A percentile compares a stretch with the other conserved stretches of the same genome.
These are phyloP conservation scores for Nycteola revayana DNA, from an alignment of 2,888 invertebrate genomes.

Conservation along the genomic window DNA sequence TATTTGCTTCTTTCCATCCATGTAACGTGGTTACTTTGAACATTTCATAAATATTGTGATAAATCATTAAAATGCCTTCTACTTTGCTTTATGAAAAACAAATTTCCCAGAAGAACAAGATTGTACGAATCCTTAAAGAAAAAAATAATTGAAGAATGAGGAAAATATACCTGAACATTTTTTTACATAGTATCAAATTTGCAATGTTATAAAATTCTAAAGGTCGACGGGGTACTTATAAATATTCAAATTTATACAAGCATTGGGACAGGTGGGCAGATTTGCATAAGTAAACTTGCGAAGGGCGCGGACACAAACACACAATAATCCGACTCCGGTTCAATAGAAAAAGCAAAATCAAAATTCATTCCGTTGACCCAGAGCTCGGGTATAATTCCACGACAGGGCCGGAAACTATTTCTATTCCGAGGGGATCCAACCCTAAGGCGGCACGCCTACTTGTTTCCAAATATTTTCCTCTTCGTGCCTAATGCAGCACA, in stretches of 20 bases:
- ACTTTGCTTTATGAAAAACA: no score
- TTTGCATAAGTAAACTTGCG: conserved; percentile 56
- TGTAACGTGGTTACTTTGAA: no score
- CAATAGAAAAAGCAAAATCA: conserved; percentile 72
- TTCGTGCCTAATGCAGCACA: conserved; percentile 36
- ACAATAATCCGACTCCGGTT: conserved; percentile 53
- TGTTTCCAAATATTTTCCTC: conserved; percentile 56
- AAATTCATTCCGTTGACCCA: conserved; percentile 75
- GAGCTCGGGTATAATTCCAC: conserved; percentile 57
- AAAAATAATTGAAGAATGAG: conserved; percentile 37
- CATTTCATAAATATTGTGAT: no score
- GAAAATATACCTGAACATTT: conserved; percentile 28
- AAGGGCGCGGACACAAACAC: conserved; percentile 41
- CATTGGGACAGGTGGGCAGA: conserved; percentile 42
- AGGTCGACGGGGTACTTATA: conserved; percentile 40
- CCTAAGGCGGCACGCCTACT: conserved; percentile 48
- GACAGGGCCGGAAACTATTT: conserved; percentile 69
- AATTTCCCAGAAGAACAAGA: no score
- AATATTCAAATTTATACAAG: conserved; percentile 62
- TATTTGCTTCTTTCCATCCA: no score
- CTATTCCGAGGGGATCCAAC: conserved; percentile 65
- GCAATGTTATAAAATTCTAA: conserved; percentile 47
- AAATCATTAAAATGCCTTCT: no score
- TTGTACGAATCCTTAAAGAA: no score
- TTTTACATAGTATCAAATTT: conserved; percentile 44